Base-by-base conservation (phyloP, 2,797 vertebrate species). In the Pseudopleuronectes americanus region DNA sequence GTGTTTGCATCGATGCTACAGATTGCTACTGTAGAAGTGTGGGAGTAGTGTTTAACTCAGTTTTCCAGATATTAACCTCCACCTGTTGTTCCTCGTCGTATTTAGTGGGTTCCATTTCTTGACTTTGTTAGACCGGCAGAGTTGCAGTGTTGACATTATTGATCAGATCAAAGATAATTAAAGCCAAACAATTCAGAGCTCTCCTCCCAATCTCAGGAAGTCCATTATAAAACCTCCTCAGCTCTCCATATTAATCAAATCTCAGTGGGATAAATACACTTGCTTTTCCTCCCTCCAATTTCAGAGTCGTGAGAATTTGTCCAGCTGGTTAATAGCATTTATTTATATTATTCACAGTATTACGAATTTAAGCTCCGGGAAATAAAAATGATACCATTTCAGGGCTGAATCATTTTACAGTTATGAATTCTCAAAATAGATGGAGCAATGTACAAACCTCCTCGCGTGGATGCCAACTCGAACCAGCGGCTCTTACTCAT, bases 161-260 rank as follows among this genome's bases (percentile, higher is more conserved):
- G 56, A 76, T 78, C 45, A 21, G 19, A 68, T 79, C 72, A 77
- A 71, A 80, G 49, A 72, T 67, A 69, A 79, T 81, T 73, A 68
- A 67, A 74, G 24, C 24, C 48, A 49, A 81, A 64, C 57, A 59
- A 41, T 64, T 43, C 58, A 73, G 3, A 45, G 43, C 14, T 45
- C 21, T 57, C 17, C 43, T 19, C 43, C 2, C 43, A 45, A 19
- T 19, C 43, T 45, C 17, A 8, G 14, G 14, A 48, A 76, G 62
- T 71, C 73, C 26, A 68, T 71, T 58, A 63, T 64, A 48, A 66
- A 59, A 22, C 41, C 45, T 36, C 38, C 36, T 28, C 22, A 64
- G 55, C 14, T 55, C 55, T 64, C 36, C 53, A 22, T 24, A 16
- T 68, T 65, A 74, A 38, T 64, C 51, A 73, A 63, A 36, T 63